Conservation (phyloP, 2,113 vertebrate genomes). For the Eulacestoma nigropectus region DNA sequence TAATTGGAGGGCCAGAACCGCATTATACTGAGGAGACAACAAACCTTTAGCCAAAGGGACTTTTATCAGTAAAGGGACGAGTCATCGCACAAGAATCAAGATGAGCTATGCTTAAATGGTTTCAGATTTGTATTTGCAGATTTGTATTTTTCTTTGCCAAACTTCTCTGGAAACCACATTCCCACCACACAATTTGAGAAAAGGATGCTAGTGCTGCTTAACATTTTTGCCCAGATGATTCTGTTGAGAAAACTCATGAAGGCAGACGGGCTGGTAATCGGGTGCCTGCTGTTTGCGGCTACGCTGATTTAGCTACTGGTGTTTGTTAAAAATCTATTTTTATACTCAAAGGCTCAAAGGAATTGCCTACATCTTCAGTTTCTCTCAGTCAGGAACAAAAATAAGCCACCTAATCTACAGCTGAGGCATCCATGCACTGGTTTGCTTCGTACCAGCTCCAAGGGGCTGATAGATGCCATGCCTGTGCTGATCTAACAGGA, state of each 20-base stretch:
- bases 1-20: not conserved
- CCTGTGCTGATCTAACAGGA: not conserved
- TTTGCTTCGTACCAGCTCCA: not conserved
- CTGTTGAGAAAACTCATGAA: not conserved
- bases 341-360: not conserved
- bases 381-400: not conserved
- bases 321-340: not conserved
- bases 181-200: not conserved
- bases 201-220: not conserved
- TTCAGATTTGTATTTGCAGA: not conserved
- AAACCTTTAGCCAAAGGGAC: not conserved
- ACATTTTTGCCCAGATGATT: not conserved
- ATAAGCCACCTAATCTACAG: not conserved
- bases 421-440: not conserved
- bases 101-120: not conserved
- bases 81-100: fast-evolving
- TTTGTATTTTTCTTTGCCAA: not conserved
- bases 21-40: not conserved
- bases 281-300: not conserved
- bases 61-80: not conserved
- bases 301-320: not conserved
- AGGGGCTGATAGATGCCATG: not conserved
- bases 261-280: not conserved
- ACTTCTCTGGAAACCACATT: not conserved
- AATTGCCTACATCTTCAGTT: not conserved